Percentiles rank a stretch among this genome's conserved stretches.
These are phyloP conservation scores for Monodelphis domestica DNA, from an alignment of 2,797 vertebrate genomes.

Conservation along the genomic window DNA sequence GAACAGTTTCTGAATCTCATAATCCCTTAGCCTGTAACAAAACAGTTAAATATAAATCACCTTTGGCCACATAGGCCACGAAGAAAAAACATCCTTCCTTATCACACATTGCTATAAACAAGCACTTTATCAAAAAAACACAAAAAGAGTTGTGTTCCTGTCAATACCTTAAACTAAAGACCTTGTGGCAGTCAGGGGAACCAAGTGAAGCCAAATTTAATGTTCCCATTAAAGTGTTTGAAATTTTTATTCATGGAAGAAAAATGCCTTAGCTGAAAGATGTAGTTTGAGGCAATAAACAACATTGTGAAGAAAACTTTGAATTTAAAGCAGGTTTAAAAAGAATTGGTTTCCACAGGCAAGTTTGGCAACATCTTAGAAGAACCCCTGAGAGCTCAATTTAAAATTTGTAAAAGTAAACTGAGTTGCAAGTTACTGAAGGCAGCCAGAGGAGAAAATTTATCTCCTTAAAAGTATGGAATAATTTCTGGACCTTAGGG, in stretches of 20 bases:
- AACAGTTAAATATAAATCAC: not conserved
- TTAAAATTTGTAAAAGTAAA: slow-evolving; percentile 46
- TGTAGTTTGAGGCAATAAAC: slow-evolving; percentile 69
- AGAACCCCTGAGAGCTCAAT: slow-evolving; percentile 45
- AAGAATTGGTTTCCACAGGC: slow-evolving; percentile 55
- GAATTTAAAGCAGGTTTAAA: slow-evolving; percentile 72
- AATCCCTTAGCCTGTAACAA: not conserved
- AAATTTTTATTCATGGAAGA: slow-evolving; percentile 71
- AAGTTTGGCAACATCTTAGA: slow-evolving; percentile 32
- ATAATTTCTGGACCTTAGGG: not conserved
- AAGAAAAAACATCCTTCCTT: not conserved
- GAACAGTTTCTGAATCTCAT: not conserved
- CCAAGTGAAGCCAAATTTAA: slow-evolving; percentile 42
- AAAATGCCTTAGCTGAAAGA: slow-evolving; percentile 70
- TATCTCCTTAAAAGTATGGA: not conserved
- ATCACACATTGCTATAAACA: slow-evolving; percentile 2
- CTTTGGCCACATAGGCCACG: not conserved
- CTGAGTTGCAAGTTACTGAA: not conserved
- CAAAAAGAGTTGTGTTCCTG: not conserved
- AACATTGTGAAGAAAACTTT: slow-evolving; percentile 62
- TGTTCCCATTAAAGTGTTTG: slow-evolving; percentile 64
- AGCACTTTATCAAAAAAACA: slow-evolving; percentile 22
- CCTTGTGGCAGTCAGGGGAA: slow-evolving; percentile 39
- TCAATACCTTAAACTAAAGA: not conserved
- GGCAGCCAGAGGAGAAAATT: not conserved